Conservation (phyloP, 30 jellyfish, hydroid and myxozoan species). For the Aurelia coerulea region DNA sequence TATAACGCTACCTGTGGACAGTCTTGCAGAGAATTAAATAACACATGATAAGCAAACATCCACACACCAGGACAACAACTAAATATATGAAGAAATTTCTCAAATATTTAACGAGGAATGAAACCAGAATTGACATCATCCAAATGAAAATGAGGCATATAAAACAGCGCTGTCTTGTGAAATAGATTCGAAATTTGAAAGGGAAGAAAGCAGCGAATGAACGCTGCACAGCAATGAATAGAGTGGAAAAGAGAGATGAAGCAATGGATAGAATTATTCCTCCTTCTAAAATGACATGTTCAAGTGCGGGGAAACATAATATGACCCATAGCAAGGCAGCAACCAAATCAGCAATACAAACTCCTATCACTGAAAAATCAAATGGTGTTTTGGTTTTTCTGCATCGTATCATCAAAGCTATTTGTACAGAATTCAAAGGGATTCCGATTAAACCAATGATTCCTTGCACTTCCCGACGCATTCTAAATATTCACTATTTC, state of each 20-base stretch:
- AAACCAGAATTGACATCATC: neutral
- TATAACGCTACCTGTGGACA: neutral
- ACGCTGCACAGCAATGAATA: neutral
- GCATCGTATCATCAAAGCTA: neutral
- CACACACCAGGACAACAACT: neutral
- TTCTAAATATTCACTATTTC: too few species aligned
- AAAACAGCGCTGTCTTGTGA: neutral
- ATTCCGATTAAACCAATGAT: neutral
- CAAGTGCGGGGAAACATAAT: neutral
- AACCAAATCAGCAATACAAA: neutral
- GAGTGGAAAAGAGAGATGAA: neutral
- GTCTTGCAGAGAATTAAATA: neutral
- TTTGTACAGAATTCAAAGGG: neutral
- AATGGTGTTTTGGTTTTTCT: neutral
- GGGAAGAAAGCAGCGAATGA: neutral
- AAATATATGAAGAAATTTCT: neutral
- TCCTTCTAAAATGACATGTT: too few species aligned
- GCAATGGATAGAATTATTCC: neutral
- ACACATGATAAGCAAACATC: neutral
- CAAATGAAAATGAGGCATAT: neutral
- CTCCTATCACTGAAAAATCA: neutral
- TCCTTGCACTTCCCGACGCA: neutral
- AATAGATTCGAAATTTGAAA: neutral
- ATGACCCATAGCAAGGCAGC: neutral
- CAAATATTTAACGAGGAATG: neutral